Percentiles rank a stretch among this genome's conserved stretches.
phyloP scores from a whole-genome alignment of 2,888 invertebrate genomes.

The Tipula helvola region DNA sequence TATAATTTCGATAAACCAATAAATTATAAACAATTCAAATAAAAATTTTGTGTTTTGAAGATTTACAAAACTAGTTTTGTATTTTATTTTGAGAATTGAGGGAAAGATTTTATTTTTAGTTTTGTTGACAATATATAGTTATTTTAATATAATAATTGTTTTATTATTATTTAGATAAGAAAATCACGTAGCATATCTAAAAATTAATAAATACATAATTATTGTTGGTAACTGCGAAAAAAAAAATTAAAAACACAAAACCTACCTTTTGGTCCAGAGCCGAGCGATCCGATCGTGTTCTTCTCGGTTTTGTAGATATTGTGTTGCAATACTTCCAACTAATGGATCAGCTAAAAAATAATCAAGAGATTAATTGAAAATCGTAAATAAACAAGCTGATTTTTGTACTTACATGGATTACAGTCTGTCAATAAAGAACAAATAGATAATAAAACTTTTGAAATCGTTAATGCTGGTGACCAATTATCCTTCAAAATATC shows the following conservation, averaged over 20 bases:
- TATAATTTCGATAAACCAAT: not conserved
- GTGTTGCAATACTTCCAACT: slow-evolving; percentile 95
- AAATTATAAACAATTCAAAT: not conserved
- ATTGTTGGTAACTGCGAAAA: not conserved
- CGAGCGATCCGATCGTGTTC: slow-evolving; percentile 97
- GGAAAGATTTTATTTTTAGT: not conserved
- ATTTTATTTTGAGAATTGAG: not conserved
- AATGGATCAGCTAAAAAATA: slow-evolving; percentile 73
- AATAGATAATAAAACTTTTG: slow-evolving; percentile 93
- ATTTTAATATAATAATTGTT: slow-evolving; percentile 12
- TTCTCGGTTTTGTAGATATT: slow-evolving; percentile 93
- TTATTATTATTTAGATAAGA: slow-evolving; percentile 14
- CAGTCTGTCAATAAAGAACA: slow-evolving; percentile 97
- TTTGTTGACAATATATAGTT: not conserved
- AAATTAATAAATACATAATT: not conserved
- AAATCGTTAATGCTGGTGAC: slow-evolving; percentile 98
- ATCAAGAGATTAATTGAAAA: not conserved
- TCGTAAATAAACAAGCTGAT: slow-evolving; percentile 5
- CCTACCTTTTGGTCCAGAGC: slow-evolving; percentile 94
- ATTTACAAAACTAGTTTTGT: not conserved
- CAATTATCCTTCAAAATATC: slow-evolving; percentile 98
- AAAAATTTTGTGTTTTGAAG: not conserved
- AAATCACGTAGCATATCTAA: slow-evolving; percentile 12
- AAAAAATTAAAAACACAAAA: not conserved
- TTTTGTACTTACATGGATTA: slow-evolving; percentile 70